Base-by-base conservation (phyloP, 2,888 invertebrate genomes). In the Pseudoips prasinana region DNA sequence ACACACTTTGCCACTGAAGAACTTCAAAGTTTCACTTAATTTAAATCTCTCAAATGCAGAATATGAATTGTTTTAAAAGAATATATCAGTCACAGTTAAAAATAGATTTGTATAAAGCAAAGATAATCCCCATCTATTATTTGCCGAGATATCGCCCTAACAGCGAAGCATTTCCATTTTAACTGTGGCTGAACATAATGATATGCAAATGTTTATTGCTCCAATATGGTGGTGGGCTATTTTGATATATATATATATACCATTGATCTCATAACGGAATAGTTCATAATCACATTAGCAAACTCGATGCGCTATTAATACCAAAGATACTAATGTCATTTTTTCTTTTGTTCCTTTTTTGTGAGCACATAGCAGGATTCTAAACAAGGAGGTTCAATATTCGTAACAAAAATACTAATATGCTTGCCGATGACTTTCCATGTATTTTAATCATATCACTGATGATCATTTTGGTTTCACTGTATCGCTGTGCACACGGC, bases 311-410 rank as follows among this genome's bases (percentile, higher is more conserved):
- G 66, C 61, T 62, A 51, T 49, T 61, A 64, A 61, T 72, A 74
- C 41, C 45, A 73, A 62, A 33, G 60, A 75, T 86, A 88, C 88
- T 88, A 88, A 88, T 87, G 66, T 74, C 69, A 79, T 84, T 85
- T 79, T 86, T 83, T 77, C 71, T 79, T 80, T 85, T 81, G 66
- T 77, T 77, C 69, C 68, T 75, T 81, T 81, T 76, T 79, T 74
- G 74, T 82, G 84, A 87, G 88, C 88, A 82, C 73, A 86, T 88
- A 88, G 88, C 88, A 86, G 88, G 88, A 88, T 83, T 75, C 87
- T 85, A 79, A 80, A 66, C 71, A 76, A 81, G 88, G 88, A 88
- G 87, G 88, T 85, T 57, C 78, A 73, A 76, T 69, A 81, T 71
- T 80, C 77, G 84, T 85, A 86, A 85, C 76, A 66, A 79, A 75